Evolutionary conservation across 53 echinoderm and acorn worm genomes (phyloP), one percentile per base, ranked within the genome.

Genomic region (Crossaster papposus): DNA sequence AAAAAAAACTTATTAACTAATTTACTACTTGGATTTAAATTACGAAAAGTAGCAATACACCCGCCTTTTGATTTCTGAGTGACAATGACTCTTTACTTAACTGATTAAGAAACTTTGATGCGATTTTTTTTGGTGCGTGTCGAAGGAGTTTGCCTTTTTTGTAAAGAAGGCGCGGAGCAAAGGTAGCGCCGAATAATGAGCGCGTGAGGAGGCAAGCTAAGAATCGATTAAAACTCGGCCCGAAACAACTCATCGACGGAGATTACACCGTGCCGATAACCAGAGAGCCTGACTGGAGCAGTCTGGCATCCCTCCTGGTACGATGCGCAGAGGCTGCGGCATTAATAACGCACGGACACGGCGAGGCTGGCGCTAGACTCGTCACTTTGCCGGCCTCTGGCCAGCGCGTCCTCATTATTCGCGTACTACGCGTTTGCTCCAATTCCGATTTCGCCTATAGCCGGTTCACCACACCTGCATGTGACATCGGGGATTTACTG

Each of bases 21-120:
- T 83, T 70, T 83, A 83, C 83, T 68, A 83, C 83, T 83, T 83
- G 28, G 70, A 83, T 83, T 83, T 83, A 24, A 83, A 83, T 83
- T 83, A 83, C 37, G 83, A 70, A 79, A 83, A 83, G 83, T 83
- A 83, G 83, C 83, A 30, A 64, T 81, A 64, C 64, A 36, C 37
- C 35, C 58, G 81, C 68, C 83, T 70, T 83, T 83, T 82, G 26
- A 51, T 30, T 32, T 55, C n/a, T 35, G 62, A 32, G 23, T 26
- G 68, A 26, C 83, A 83, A 36, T n/a, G 68, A 83, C 83, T 70
- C 71, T 82, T 82, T 68, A 68, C 83, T 70, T 83, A 83, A 44
- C 38, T 83, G 52, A 83, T 65, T 81, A 70, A 83, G 71, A 83
- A 83, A 37, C 83, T 83, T 83, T 68, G 36, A 50, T 83, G 83